phyloP scores from a whole-genome alignment of 2,113 vertebrate species.

The Datnioides undecimradiatus region DNA sequence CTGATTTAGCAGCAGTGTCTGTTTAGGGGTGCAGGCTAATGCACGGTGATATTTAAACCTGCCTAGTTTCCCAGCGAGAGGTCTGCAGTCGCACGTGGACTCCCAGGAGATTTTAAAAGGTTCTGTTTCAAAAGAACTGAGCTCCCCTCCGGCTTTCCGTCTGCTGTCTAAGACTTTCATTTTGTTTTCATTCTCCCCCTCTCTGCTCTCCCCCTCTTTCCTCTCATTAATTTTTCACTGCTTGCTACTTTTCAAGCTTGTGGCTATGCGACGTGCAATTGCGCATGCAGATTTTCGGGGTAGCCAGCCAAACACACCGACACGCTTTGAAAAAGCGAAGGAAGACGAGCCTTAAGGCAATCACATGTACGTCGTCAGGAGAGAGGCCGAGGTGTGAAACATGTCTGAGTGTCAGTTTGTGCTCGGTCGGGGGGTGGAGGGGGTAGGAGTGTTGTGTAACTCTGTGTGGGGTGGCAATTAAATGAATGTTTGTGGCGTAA shows the following conservation, averaged over 20 bases:
- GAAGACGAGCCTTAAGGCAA: not conserved
- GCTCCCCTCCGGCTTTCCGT: conserved; percentile 50
- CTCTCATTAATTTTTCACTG: conserved; percentile 69
- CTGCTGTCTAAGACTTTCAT: conserved; percentile 61
- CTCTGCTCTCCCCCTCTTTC: conserved; percentile 40
- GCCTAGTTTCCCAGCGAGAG: conserved; percentile 38
- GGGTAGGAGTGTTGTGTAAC: not conserved
- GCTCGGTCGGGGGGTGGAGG: too few species aligned
- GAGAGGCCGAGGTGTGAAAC: conserved; percentile 10
- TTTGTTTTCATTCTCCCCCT: conserved; percentile 57
- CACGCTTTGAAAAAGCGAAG: not conserved
- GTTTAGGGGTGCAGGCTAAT: conserved; percentile 30
- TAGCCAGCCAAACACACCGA: conserved; percentile 5
- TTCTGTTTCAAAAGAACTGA: conserved; percentile 55
- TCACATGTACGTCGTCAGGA: not conserved
- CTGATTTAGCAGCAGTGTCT: conserved; percentile 40
- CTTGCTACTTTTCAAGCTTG: conserved; percentile 50
- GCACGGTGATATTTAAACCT: conserved; percentile 48
- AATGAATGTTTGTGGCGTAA: not conserved
- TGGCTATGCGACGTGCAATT: conserved; percentile 21
- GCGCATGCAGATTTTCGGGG: conserved; percentile 31
- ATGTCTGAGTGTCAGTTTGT: conserved; percentile 10
- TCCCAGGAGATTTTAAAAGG: conserved; percentile 55
- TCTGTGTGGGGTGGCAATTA: not conserved
- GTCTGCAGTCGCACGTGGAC: conserved; percentile 37